Evolutionary conservation across 2,888 invertebrate genomes (phyloP).

Genomic region (Pheosia tremula): DNA sequence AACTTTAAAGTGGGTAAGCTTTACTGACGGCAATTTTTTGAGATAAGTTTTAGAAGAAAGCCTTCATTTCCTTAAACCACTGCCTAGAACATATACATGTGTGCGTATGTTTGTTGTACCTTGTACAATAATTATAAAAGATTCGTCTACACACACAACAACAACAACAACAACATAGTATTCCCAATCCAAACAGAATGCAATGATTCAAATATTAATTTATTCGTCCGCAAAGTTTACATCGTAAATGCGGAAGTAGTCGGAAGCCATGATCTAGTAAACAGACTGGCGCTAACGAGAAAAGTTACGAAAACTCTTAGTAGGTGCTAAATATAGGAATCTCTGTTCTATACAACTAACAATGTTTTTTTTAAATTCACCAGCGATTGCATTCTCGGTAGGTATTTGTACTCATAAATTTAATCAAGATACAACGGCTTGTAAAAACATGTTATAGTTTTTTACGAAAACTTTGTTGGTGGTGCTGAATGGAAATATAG

Average conservation of each 20-base stretch:
- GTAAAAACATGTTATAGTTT: too few relatives aligned
- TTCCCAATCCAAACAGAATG: not conserved
- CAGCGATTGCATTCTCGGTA: too few relatives aligned
- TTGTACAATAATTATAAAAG: too few relatives aligned
- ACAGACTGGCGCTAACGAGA: conserved; percentile 58
- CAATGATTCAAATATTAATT: conserved; percentile 40
- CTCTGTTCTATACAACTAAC: conserved; percentile 9
- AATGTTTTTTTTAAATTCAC: not conserved
- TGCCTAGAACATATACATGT: too few relatives aligned
- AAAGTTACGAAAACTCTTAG: conserved; percentile 52
- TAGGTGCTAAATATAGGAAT: conserved; percentile 26
- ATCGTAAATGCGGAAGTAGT: conserved; percentile 38
- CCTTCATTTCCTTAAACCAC: not conserved
- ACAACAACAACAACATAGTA: too few relatives aligned
- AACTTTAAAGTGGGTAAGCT: not conserved
- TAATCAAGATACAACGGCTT: too few relatives aligned
- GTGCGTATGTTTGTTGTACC: too few relatives aligned
- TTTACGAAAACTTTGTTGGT: too few relatives aligned
- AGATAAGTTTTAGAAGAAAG: not conserved
- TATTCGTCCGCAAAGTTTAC: conserved; percentile 36
- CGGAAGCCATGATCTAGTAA: conserved; percentile 40
- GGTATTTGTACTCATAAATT: too few relatives aligned
- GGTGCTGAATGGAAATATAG: too few relatives aligned
- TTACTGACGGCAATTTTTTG: not conserved
- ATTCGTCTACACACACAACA: too few relatives aligned